A percentile compares a stretch with the other conserved stretches of the same genome.
Evolutionary conservation across 2,113 vertebrate genomes (phyloP).

Genomic region (Python bivittatus): DNA sequence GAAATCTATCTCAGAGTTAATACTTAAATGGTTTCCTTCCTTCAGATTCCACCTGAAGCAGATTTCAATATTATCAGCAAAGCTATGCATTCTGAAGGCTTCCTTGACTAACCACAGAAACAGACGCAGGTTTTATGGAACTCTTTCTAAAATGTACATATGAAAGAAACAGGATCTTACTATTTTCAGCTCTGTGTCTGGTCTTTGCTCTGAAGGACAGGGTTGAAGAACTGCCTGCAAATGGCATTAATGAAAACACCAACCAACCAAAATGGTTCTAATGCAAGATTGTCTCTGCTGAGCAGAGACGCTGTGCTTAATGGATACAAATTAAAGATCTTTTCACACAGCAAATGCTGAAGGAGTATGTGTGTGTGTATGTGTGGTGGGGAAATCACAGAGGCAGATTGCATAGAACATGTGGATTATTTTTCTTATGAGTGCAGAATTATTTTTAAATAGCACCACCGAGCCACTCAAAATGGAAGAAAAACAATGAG

Average conservation of each 20-base stretch:
- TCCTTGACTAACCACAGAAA: not conserved
- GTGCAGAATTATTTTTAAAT: not conserved
- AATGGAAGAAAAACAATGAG: not conserved
- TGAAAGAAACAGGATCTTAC: not conserved
- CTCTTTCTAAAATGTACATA: not conserved
- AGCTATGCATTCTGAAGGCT: not conserved
- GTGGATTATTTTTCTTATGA: not conserved
- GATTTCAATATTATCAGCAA: not conserved
- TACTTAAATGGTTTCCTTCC: not conserved
- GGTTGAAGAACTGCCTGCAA: not conserved
- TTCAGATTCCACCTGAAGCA: not conserved
- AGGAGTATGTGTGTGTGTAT: not conserved
- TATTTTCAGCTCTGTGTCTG: not conserved
- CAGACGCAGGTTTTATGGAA: not conserved
- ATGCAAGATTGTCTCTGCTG: not conserved
- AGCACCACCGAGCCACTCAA: not conserved
- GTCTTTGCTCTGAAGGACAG: not conserved
- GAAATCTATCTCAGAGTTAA: not conserved
- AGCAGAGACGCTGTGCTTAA: not conserved
- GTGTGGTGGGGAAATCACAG: not conserved
- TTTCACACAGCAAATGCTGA: not conserved
- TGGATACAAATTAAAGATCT: not conserved
- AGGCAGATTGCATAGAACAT: not conserved
- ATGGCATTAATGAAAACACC: not conserved
- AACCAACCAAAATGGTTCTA: not conserved